Evolutionary conservation across 2,888 invertebrate genomes (phyloP), one percentile per base, ranked within the genome.

Genomic region (Troglohyphantes excavatus): DNA sequence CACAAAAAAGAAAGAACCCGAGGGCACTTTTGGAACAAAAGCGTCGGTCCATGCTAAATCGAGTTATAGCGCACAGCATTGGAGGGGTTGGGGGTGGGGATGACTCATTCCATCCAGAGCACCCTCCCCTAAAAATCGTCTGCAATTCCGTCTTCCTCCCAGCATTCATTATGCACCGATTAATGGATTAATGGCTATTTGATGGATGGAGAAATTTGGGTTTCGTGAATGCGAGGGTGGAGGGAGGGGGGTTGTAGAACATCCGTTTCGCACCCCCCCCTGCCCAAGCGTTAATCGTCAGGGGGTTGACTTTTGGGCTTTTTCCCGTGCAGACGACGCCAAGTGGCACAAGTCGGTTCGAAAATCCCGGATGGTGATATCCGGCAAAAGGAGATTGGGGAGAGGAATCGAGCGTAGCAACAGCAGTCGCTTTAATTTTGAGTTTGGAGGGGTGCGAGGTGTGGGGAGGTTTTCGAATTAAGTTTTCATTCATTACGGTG

Each of bases 141-240:
- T 78, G 63, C 78, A 21, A 61, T 65, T 76, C 65, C 21, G 13
- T 43, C 83, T 33, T 33, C 63, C 63, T 39, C 65, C 84, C 84
- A 3, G 67, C 81, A 88, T 88, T 88, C 87, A 81, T 88, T 81
- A 73, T 88, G 87, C 87, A 88, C 81, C 87, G 87, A 88, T 88
- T 88, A 88, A 88, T 88, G 81, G 87, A 88, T 88, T 88, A 88
- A 88, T 88, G 87, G 87, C 59, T 67, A 65, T 81, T 88, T 81
- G 87, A 88, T 88, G 87, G 87, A 88, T 88, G 87, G 87, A 87
- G 79, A 87, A 87, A 87, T 78, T 78, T 72, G 75, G 59, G n/a
- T 70, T 26, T n/a, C 26, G 29, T 39, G 76, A 21, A 63, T 21
- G 61, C 26, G 33, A 7, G 68, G 59, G 70, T 11, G 27, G 46